phyloP scores from a whole-genome alignment of 2,888 invertebrate genomes.

The Synanthedon andrenaeformis region DNA sequence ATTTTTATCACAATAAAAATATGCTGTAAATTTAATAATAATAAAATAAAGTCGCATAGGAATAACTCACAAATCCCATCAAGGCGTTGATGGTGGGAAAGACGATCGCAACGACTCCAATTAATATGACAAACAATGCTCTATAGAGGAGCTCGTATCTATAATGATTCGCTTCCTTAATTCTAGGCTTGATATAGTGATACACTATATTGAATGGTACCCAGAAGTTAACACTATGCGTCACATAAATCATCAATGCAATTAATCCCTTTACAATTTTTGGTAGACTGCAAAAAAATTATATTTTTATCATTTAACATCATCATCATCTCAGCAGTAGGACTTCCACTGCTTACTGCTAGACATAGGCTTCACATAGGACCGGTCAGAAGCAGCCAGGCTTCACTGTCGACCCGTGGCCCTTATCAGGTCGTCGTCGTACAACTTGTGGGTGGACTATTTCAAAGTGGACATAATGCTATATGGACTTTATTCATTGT shows the following conservation, averaged over 20 bases:
- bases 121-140: constrained; percentile 21
- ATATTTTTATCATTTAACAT: background rate
- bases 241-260: constrained; percentile 41
- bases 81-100: constrained; percentile 42
- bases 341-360: background rate
- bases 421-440: too few species aligned
- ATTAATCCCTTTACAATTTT: constrained; percentile 36
- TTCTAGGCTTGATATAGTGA: constrained; percentile 24
- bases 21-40: background rate
- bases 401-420: background rate
- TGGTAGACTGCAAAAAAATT: constrained; percentile 26
- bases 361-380: background rate
- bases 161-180: background rate
- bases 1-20: too few species aligned
- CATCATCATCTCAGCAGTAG: background rate
- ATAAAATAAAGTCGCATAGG: background rate
- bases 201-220: constrained; percentile 43
- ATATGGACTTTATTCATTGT: too few species aligned
- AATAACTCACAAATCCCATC: constrained; percentile 52
- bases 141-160: constrained; percentile 35
- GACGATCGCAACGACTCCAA: constrained; percentile 24
- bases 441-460: background rate
- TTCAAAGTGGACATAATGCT: too few species aligned
- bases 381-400: background rate
- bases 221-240: constrained; percentile 49